Evolutionary conservation across 2,797 vertebrate genomes (phyloP).

Genomic region (Melanotaenia pygmaea): DNA sequence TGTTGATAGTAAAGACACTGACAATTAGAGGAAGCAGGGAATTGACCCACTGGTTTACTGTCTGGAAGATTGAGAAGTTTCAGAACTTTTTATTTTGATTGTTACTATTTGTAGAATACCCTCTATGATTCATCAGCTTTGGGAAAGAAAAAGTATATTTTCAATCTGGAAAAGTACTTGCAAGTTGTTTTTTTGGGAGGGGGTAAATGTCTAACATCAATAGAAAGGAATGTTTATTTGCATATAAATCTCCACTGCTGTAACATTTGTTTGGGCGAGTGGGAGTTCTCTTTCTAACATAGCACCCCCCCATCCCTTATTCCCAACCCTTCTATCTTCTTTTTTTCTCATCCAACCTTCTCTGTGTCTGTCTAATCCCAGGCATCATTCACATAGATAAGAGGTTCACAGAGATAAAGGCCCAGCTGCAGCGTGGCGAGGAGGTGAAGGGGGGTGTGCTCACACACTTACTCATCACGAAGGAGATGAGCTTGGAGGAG

Average conservation of each 20-base stretch:
- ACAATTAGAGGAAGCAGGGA: too few species aligned
- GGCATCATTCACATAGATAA: slow-evolving; percentile 90
- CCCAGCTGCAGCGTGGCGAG: slow-evolving; percentile 82
- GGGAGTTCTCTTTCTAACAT: slow-evolving; percentile 53
- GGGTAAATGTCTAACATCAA: slow-evolving; percentile 17
- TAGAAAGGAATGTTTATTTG: slow-evolving; percentile 55
- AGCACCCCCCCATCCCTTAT: slow-evolving; percentile 28
- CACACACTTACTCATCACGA: slow-evolving; percentile 88
- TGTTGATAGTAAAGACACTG: too few species aligned
- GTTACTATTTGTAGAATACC: too few species aligned
- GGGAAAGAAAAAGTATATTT: not conserved
- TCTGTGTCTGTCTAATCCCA: slow-evolving; percentile 66
- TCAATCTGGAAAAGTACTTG: not conserved
- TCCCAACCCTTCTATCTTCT: not conserved
- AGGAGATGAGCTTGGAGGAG: slow-evolving; percentile 90
- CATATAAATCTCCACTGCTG: slow-evolving; percentile 48
- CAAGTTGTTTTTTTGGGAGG: not conserved
- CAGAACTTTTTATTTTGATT: too few species aligned
- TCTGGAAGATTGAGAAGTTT: too few species aligned
- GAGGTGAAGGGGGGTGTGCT: slow-evolving; percentile 88
- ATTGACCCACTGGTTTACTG: too few species aligned
- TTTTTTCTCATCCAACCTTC: slow-evolving; percentile 30
- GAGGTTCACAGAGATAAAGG: slow-evolving; percentile 85
- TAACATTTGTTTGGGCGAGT: slow-evolving; percentile 46
- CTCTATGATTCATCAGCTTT: too few species aligned